phyloP scores from a whole-genome alignment of 2,113 vertebrate species.

The Onychostruthus taczanowskii region DNA sequence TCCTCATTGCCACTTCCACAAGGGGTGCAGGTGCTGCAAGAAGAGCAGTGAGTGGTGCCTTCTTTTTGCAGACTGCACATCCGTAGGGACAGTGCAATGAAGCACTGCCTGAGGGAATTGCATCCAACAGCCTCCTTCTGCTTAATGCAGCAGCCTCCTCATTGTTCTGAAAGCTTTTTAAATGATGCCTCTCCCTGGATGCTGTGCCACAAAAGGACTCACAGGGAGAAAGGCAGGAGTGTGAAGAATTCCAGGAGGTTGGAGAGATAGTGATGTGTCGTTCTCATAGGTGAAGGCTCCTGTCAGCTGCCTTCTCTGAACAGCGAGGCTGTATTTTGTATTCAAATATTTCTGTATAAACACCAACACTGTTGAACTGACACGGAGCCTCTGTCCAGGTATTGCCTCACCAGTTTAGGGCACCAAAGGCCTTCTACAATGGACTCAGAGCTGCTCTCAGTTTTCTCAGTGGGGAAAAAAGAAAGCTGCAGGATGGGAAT shows the following conservation, averaged over 20 bases:
- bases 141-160: background rate
- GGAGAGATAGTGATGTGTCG: background rate
- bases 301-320: background rate
- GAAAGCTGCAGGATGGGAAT: background rate
- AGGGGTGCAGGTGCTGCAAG: background rate
- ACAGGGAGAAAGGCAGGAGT: background rate
- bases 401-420: background rate
- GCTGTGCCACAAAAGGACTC: background rate
- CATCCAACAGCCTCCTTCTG: background rate
- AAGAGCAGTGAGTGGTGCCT: background rate
- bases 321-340: background rate
- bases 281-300: background rate
- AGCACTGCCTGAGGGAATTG: background rate
- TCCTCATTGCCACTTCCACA: fast-evolving
- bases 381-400: background rate
- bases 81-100: background rate
- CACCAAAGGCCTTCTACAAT: background rate
- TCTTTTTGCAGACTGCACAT: background rate
- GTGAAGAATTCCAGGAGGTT: background rate
- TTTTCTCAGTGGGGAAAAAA: background rate
- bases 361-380: fast-evolving
- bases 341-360: background rate
- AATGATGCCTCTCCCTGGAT: background rate
- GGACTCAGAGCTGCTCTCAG: background rate
- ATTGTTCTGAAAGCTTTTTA: background rate